phyloP scores from a whole-genome alignment of 2,797 vertebrate species.

The Dermochelys coriacea region DNA sequence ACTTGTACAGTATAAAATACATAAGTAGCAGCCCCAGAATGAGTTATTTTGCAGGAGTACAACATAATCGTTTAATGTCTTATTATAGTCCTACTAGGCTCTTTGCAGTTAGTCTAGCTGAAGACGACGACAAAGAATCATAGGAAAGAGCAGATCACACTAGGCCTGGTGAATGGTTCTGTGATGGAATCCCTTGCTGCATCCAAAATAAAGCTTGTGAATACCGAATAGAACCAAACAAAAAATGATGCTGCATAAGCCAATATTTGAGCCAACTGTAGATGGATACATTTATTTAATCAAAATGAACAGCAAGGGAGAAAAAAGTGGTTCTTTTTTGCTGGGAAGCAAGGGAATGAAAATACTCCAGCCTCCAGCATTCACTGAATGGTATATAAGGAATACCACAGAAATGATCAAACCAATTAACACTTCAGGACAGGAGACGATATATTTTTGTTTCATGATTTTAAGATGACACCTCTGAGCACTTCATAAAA shows the following conservation, averaged over 20 bases:
- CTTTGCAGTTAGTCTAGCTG: background rate
- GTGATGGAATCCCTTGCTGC: background rate
- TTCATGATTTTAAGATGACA: background rate
- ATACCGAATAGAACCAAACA: background rate
- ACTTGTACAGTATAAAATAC: rapidly evolving
- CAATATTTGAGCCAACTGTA: background rate
- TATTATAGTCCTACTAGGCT: background rate
- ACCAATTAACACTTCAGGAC: background rate
- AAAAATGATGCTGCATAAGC: background rate
- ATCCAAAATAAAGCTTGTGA: background rate
- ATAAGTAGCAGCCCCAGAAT: rapidly evolving
- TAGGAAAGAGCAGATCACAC: background rate
- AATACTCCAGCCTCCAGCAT: background rate
- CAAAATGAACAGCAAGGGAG: background rate
- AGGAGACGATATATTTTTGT: background rate
- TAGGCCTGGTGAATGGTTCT: background rate
- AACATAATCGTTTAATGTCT: background rate
- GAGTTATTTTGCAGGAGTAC: background rate
- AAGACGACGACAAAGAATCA: background rate
- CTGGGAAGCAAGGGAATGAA: background rate
- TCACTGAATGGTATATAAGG: background rate
- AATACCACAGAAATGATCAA: background rate
- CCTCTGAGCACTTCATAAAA: background rate
- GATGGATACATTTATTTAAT: rapidly evolving
- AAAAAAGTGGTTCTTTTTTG: background rate